phyloP scores from a whole-genome alignment of 2,113 vertebrate species.

The Nerophis ophidion region DNA sequence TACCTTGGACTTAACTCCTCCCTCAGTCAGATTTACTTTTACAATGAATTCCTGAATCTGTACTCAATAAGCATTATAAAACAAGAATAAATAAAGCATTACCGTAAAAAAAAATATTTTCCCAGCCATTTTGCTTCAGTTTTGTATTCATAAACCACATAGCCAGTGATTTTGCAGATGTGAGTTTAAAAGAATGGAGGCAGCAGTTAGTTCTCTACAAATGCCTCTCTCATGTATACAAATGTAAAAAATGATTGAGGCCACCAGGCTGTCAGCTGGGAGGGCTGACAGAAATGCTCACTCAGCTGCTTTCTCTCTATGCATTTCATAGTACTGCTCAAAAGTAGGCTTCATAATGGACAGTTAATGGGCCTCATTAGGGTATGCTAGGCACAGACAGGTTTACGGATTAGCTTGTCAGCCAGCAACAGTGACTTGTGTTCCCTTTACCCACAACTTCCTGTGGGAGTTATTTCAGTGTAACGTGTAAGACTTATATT shows the following conservation, averaged over 20 bases:
- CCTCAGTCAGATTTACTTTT: no score
- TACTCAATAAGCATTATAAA: no score
- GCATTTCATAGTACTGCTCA: slow-evolving; percentile 10
- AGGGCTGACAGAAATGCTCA: slow-evolving; percentile 10
- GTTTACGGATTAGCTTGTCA: no score
- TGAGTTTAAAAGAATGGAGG: no score
- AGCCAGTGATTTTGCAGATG: no score
- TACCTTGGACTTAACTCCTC: no score
- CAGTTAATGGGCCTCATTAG: background rate
- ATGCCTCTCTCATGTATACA: slow-evolving; percentile 17
- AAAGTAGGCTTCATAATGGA: slow-evolving; percentile 20
- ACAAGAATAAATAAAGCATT: no score
- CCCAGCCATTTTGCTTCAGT: no score
- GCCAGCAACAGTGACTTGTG: no score
- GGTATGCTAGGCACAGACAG: background rate
- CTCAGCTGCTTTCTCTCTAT: slow-evolving; percentile 22
- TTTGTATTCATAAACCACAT: no score
- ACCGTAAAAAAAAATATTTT: no score
- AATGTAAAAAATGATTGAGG: slow-evolving; percentile 7
- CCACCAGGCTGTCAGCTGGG: background rate
- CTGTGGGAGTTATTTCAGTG: slow-evolving; percentile 9
- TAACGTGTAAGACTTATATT: slow-evolving; percentile 7
- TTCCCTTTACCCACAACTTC: slow-evolving; percentile 2
- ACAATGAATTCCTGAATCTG: no score
- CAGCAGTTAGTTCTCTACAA: background rate